These are phyloP conservation scores for Anaspis maculata DNA, from an alignment of 2,888 invertebrate species.

Conservation along the genomic window DNA sequence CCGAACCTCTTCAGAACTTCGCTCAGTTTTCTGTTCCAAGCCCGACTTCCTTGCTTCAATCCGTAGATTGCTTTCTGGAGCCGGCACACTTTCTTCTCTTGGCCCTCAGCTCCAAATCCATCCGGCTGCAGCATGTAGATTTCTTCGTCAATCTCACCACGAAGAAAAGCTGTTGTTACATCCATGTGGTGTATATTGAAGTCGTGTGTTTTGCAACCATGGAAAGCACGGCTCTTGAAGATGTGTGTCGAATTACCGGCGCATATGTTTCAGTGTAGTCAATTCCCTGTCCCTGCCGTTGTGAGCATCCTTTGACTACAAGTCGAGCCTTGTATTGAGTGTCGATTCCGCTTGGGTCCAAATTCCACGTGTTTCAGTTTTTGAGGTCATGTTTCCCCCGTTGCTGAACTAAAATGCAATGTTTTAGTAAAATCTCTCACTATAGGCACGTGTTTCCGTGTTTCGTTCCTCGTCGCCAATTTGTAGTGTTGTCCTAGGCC, in stretches of 20 bases:
- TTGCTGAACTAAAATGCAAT: too few species aligned
- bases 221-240: conserved; percentile 19
- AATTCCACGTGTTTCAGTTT: too few species aligned
- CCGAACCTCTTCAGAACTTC: not conserved
- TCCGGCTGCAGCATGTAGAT: conserved; percentile 16
- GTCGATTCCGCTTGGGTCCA: too few species aligned
- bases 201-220: conserved; percentile 16
- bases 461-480: too few species aligned
- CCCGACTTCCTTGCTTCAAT: conserved; percentile 1
- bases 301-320: conserved; percentile 22
- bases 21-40: not conserved
- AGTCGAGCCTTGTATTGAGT: conserved; percentile 23
- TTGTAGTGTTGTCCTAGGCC: too few species aligned
- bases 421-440: too few species aligned
- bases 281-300: conserved; percentile 16
- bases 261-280: conserved; percentile 22
- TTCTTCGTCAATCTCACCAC: conserved; percentile 16
- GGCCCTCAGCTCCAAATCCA: conserved; percentile 4
- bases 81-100: not conserved
- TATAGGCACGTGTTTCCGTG: too few species aligned
- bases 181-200: conserved; percentile 16
- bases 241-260: conserved; percentile 15
- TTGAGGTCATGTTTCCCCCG: too few species aligned
- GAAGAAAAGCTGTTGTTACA: conserved; percentile 19
- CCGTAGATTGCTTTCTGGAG: conserved; percentile 1